These are phyloP conservation scores for Netelia melanura DNA, from an alignment of 2,888 invertebrate species.

Conservation along the genomic window DNA sequence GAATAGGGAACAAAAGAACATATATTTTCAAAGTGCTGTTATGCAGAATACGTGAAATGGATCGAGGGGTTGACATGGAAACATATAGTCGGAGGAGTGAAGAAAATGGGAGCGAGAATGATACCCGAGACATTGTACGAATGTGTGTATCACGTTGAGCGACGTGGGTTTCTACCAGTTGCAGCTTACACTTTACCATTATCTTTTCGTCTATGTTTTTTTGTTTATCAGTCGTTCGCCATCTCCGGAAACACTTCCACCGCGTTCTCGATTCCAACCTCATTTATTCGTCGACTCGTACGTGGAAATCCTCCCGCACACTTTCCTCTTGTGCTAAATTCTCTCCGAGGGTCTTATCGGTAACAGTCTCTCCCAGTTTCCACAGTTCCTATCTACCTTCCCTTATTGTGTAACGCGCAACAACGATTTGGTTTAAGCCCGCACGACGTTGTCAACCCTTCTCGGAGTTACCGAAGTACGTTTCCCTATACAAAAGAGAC, in stretches of 20 bases:
- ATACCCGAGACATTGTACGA: conserved; percentile 50
- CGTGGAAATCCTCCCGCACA: conserved; percentile 45
- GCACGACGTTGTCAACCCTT: conserved; percentile 34
- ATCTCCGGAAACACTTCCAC: conserved; percentile 47
- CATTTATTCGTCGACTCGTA: conserved; percentile 41
- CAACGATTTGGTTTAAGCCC: conserved; percentile 48
- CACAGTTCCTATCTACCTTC: conserved; percentile 20
- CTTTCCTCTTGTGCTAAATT: conserved; percentile 31
- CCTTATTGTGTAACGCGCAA: conserved; percentile 46
- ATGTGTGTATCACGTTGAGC: conserved; percentile 19
- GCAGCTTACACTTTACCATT: conserved; percentile 2
- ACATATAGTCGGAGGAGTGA: conserved; percentile 1
- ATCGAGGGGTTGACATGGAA: background rate
- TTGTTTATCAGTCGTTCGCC: conserved; percentile 32
- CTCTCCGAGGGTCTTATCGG: conserved; percentile 31
- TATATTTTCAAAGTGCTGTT: conserved; percentile 13
- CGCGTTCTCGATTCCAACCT: conserved; percentile 35
- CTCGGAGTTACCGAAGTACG: conserved; percentile 24
- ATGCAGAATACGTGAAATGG: conserved; percentile 25
- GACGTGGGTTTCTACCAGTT: conserved; percentile 15
- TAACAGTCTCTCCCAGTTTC: conserved; percentile 26
- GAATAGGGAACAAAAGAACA: conserved; percentile 11
- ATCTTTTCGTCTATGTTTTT: background rate
- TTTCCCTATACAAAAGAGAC: background rate
- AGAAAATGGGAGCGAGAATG: conserved; percentile 37